phyloP scores from a whole-genome alignment of 2,888 invertebrate species.

The Platynereis dumerilii region DNA sequence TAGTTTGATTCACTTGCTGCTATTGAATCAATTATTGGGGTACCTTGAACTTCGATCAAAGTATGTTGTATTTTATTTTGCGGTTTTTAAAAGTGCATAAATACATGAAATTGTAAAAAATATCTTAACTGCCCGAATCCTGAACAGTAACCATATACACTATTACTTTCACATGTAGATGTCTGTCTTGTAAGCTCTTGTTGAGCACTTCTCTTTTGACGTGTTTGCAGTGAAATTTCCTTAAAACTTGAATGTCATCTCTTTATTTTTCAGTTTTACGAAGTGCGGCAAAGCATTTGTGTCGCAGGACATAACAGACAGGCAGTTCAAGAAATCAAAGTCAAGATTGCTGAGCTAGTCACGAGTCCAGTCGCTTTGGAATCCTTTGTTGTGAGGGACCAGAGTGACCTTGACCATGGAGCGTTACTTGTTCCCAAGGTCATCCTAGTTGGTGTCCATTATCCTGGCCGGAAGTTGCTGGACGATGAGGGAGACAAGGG shows the following conservation, averaged over 20 bases:
- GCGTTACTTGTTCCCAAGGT: slow-evolving; percentile 38
- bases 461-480: slow-evolving; percentile 33
- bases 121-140: too few relatives aligned
- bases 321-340: slow-evolving; percentile 27
- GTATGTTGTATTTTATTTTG: too few relatives aligned
- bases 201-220: too few relatives aligned
- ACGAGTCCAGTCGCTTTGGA: slow-evolving; percentile 28
- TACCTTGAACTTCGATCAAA: too few relatives aligned
- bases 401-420: slow-evolving; percentile 32
- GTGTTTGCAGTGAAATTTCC: too few relatives aligned
- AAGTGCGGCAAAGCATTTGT: slow-evolving; percentile 33
- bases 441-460: slow-evolving; percentile 33
- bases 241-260: not conserved
- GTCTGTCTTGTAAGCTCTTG: too few relatives aligned
- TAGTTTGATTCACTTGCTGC: too few relatives aligned
- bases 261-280: slow-evolving; percentile 21
- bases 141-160: too few relatives aligned
- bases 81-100: too few relatives aligned
- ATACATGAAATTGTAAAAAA: too few relatives aligned
- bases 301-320: slow-evolving; percentile 29
- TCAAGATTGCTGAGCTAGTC: slow-evolving; percentile 20
- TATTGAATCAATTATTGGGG: too few relatives aligned
- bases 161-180: too few relatives aligned
- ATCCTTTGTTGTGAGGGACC: slow-evolving; percentile 30
- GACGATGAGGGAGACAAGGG: slow-evolving; percentile 35